Evolutionary conservation across 1,140 invertebrate genomes (phyloP).

Genomic region (Aphelenchoides besseyi): DNA sequence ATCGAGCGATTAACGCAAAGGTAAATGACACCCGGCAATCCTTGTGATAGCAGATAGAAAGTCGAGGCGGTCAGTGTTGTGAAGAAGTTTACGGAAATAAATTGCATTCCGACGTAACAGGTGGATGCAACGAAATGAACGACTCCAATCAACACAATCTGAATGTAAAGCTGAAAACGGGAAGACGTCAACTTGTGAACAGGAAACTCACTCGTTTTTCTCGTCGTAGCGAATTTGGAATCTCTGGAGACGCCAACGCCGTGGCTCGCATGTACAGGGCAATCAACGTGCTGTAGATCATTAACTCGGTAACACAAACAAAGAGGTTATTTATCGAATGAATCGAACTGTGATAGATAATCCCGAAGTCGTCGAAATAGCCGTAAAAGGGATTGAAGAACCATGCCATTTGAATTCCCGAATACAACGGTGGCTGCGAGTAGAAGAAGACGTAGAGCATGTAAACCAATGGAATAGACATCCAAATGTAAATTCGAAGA

Average conservation of each 20-base stretch:
- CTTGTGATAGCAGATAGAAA: constrained; percentile 7
- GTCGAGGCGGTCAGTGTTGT: constrained; percentile 3
- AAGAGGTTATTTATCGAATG: constrained; percentile 10
- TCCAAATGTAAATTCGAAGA: constrained; percentile 9
- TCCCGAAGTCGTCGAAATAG: neutral
- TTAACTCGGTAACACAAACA: neutral
- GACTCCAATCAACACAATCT: neutral
- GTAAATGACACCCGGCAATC: neutral
- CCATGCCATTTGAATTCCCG: constrained; percentile 12
- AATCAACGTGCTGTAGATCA: neutral
- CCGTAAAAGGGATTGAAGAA: constrained; percentile 14
- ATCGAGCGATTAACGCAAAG: neutral
- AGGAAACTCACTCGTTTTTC: neutral
- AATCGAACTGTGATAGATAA: neutral
- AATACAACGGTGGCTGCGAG: neutral
- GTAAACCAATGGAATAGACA: neutral
- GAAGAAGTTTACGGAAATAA: neutral
- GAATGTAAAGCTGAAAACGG: constrained; percentile 1
- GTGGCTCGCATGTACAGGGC: neutral
- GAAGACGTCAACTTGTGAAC: neutral
- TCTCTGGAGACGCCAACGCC: neutral
- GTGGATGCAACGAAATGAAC: neutral
- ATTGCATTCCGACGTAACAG: constrained; percentile 14
- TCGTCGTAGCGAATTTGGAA: neutral
- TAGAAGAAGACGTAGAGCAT: neutral